Conservation (phyloP, 1,140 invertebrate species). For the Brevipalpus yothersi region DNA sequence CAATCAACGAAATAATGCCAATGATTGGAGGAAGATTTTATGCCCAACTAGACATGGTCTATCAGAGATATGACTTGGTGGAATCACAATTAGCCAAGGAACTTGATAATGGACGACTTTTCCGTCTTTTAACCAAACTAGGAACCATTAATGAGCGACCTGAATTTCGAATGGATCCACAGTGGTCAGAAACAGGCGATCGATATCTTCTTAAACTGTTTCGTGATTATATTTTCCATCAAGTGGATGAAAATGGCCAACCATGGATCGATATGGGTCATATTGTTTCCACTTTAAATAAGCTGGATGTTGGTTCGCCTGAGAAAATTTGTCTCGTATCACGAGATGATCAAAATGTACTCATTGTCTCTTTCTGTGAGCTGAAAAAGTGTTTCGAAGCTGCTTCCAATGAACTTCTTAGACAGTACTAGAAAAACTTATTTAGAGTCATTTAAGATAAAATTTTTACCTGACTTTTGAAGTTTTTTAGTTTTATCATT, state of each 20-base stretch:
- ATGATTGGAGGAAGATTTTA: constrained; percentile 97
- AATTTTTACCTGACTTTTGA: too few species aligned
- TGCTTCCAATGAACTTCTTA: constrained; percentile 56
- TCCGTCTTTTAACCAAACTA: constrained; percentile 68
- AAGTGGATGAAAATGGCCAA: constrained; percentile 60
- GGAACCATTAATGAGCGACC: constrained; percentile 75
- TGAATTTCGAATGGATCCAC: constrained; percentile 72
- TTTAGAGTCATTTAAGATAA: too few species aligned
- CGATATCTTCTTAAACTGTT: constrained; percentile 94
- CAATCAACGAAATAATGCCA: constrained; percentile 88
- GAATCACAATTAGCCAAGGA: constrained; percentile 77
- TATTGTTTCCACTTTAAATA: constrained; percentile 75
- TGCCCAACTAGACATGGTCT: constrained; percentile 69
- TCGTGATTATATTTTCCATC: constrained; percentile 87
- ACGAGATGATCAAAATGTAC: constrained; percentile 75
- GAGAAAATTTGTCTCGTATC: constrained; percentile 91
- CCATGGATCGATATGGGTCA: constrained; percentile 92
- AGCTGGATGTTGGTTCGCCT: constrained; percentile 47
- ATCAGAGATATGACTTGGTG: constrained; percentile 56
- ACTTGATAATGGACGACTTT: constrained; percentile 75
- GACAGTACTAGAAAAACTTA: too few species aligned
- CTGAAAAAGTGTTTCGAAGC: constrained; percentile 79
- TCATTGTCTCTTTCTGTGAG: constrained; percentile 28
- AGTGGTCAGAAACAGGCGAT: constrained; percentile 91
- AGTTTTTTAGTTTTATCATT: too few species aligned